These are phyloP conservation scores for Mylabris sibirica DNA, from an alignment of 2,888 invertebrate species.

Conservation along the genomic window DNA sequence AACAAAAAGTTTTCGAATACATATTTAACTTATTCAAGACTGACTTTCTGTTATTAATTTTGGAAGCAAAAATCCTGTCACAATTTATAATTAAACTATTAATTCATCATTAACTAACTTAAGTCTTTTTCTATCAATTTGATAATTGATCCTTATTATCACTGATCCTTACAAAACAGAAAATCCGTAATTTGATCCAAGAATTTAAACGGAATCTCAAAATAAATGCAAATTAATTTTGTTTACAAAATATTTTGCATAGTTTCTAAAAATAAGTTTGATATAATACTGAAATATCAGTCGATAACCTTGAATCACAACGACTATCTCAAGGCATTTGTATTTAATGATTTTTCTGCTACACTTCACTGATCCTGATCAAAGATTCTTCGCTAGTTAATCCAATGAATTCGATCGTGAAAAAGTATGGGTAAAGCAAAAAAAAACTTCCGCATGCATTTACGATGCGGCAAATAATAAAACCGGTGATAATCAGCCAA, in stretches of 20 bases:
- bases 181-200: no score
- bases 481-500: not conserved
- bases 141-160: not conserved
- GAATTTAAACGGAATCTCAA: not conserved
- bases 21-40: slow-evolving; percentile 57
- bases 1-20: slow-evolving; percentile 46
- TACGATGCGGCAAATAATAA: slow-evolving; percentile 2
- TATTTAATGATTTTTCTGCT: not conserved
- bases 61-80: not conserved
- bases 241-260: not conserved
- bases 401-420: not conserved
- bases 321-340: not conserved
- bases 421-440: not conserved
- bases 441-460: not conserved
- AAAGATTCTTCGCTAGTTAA: not conserved
- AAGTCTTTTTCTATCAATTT: not conserved
- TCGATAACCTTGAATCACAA: not conserved
- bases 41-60: slow-evolving; percentile 52
- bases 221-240: no score
- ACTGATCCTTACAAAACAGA: no score
- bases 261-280: not conserved
- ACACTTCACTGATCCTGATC: not conserved
- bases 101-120: not conserved
- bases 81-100: slow-evolving; percentile 6
- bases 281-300: not conserved